Evolutionary conservation across 1,140 invertebrate species (phyloP), one percentile per base, ranked within the genome.

Genomic region (Drosophila littoralis): DNA sequence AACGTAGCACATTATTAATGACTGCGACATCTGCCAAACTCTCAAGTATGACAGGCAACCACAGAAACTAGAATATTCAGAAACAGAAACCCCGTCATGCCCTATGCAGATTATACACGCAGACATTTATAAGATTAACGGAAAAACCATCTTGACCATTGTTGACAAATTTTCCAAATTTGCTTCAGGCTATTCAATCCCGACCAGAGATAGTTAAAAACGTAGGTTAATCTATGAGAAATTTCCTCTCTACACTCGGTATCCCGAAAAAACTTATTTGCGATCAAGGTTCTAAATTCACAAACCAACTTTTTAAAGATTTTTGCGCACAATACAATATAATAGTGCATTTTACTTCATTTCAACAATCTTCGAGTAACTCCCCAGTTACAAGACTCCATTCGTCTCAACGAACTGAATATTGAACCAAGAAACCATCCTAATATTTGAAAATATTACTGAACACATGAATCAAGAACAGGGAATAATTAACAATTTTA

Each of bases 391-490:
- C 17, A 6, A 45, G 42, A 45, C 13, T 45, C 12, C n/a, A 45
- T 17, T 45, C 42, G 22, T 22, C 22, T 22, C 22, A 6, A 15
- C 22, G 5, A 28, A 28, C 5, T n/a, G n/a, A 28, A 5, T 28
- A 28, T 28, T 28, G 0, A 43, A 43, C 5, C 42, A 43, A n/a
- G n/a, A 15, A 36, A 15, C 6, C 7, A 55, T 38, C 10, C 12
- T 45, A 33, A 68, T 45, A 38, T 59, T 68, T 42, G 36, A 45
- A 35, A 68, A 68, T 7, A 59, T 58, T n/a, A 58, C 43, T 2
- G 28, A 55, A 12, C 50, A 65, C 12, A 54, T 42, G 43, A 65
- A 13, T 5, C 42, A 51, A 12, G 45, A 67, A 22, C 45, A 68
- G n/a, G 35, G 28, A 7, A 46, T 9, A 13, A 58, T 59, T 10